Base-by-base conservation (phyloP, 2,888 invertebrate species). In the Meghimatium bilineatum region DNA sequence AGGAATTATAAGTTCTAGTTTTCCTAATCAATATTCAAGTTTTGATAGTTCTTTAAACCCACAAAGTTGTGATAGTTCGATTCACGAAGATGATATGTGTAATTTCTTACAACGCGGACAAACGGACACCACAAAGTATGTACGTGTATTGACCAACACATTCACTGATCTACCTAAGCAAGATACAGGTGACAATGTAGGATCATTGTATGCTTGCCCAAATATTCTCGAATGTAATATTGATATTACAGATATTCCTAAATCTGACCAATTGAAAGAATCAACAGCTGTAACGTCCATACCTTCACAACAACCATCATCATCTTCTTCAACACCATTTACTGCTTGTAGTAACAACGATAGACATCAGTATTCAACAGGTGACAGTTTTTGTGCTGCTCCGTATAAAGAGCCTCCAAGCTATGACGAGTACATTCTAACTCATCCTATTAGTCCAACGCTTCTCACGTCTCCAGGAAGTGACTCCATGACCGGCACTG, bases 351-450 rank as follows among this genome's bases (percentile, higher is more conserved):
- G 20, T 1, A 52, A 32, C n/a, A 20, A 44, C 6, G 67, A 36
- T 2, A 34, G 26, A 0, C 34, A 36, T 10, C 56, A 34, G 10
- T 34, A 23, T 34, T 8, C 26, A 1, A 26, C 60, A 12, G 63
- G 36, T 3, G 36, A 60, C 0, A 26, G 36, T 12, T 60, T 38
- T 17, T 8, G 14, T 36, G 20, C 6, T 17, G 32, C 56, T 20
- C 76, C 77, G 5, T 76, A 67, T 34, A 76, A 69, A 56, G 34
- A 82, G 34, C 77, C 81, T 20, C 85, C 86, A n/a, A 85, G 82
- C 49, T 85, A 85, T 66, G 85, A 86, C 20, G 86, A 85, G 49
- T 75, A 72, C 52, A 66, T 85, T 26, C 81, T 82, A 56, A 34
- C 56, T 29, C 71, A 72, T 23, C 44, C 69, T 26, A 17, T 44